A percentile compares a stretch with the other conserved stretches of the same genome.
Conservation (phyloP, 1,140 invertebrate species). For the Mya arenaria region DNA sequence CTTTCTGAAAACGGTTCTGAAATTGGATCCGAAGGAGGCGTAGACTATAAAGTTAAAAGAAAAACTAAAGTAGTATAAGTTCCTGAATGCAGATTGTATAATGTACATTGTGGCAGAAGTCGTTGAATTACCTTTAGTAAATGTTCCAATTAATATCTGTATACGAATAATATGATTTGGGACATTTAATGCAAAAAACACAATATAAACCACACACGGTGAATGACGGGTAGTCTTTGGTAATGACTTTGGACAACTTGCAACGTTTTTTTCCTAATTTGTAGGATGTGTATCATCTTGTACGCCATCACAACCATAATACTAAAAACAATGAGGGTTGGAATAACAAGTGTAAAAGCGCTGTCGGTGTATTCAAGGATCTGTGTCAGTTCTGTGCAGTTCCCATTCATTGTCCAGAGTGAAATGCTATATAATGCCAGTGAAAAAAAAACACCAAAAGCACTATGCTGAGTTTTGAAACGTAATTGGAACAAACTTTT, state of each 20-base stretch:
- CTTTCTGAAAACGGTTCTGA: conserved; percentile 60
- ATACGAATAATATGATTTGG: conserved; percentile 9
- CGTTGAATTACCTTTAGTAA: conserved; percentile 38
- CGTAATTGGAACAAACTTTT: background rate
- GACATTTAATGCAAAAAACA: conserved; percentile 59
- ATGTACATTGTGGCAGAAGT: conserved; percentile 66
- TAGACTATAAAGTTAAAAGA: conserved; percentile 93
- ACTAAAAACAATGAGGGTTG: background rate
- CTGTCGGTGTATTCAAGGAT: background rate
- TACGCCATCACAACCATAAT: background rate
- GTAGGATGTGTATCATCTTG: background rate
- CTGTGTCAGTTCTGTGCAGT: conserved; percentile 10
- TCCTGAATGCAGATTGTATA: conserved; percentile 81
- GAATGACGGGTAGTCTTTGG: background rate
- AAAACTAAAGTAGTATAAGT: conserved; percentile 90
- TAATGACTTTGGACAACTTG: background rate
- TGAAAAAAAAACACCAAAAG: background rate
- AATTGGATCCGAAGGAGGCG: conserved; percentile 63
- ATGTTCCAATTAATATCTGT: conserved; percentile 4
- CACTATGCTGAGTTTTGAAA: background rate
- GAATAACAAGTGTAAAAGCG: background rate
- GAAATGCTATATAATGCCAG: background rate
- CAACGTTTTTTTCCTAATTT: background rate
- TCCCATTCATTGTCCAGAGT: background rate
- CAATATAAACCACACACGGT: background rate